phyloP scores from a whole-genome alignment of 2,888 invertebrate species.

The Phaonia tiefii region DNA sequence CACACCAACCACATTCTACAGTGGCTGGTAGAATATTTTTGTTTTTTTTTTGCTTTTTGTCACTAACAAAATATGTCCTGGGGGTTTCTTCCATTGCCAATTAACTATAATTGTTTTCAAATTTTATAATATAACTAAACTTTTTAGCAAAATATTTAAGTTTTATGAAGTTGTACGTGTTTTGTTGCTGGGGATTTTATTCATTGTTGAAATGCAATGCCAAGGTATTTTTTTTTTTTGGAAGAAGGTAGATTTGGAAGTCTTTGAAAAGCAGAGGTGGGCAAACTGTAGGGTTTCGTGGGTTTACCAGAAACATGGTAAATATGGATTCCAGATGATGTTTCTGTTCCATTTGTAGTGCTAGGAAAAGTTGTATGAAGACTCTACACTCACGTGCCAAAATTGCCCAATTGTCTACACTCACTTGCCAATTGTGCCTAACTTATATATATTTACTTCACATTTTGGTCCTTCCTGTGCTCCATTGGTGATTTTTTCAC shows the following conservation, averaged over 20 bases:
- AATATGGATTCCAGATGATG: no score
- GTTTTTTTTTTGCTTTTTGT: conserved; percentile 33
- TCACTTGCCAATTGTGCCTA: no score
- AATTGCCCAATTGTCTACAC: no score
- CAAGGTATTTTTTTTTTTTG: conserved; percentile 5
- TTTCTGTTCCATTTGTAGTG: no score
- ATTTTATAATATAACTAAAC: conserved; percentile 61
- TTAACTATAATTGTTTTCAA: conserved; percentile 65
- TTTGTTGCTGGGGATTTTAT: background rate
- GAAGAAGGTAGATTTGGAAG: conserved; percentile 11
- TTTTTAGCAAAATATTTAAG: conserved; percentile 53
- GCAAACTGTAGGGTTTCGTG: no score
- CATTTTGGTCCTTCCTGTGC: no score
- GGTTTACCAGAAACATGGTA: no score
- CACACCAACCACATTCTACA: background rate
- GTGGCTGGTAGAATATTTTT: background rate
- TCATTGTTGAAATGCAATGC: background rate
- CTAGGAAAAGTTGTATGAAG: no score
- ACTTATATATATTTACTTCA: no score
- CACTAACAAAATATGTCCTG: background rate
- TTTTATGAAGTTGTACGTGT: conserved; percentile 23
- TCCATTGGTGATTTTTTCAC: no score
- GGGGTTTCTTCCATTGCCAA: conserved; percentile 34
- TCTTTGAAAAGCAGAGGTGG: conserved; percentile 11
- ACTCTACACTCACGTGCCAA: no score